Evolutionary conservation across 1,140 invertebrate species (phyloP), one percentile per base, ranked within the genome.

Genomic region (Planococcus citri): DNA sequence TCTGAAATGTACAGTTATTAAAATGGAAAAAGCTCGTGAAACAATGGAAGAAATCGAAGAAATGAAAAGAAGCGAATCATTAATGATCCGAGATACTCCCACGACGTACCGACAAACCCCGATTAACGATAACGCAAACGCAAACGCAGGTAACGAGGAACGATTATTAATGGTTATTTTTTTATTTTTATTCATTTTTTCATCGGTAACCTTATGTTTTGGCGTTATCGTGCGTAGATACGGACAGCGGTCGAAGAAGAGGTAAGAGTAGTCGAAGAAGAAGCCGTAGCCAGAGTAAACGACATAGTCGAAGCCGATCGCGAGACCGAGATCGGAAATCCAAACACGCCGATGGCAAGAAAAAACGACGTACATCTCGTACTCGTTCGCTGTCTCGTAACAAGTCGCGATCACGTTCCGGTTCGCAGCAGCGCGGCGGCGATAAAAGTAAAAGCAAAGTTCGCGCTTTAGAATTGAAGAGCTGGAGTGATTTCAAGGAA

Each of bases 31-130:
- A 57, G 74, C 74, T 14, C 70, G 72, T 71, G 72, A 74, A 57
- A 75, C 74, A 0, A 75, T 75, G 12, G 72, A 71, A 71, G 73
- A 75, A 72, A 75, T 75, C 20, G 74, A 75, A 71, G 74, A 75
- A 69, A 68, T 75, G 20, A 75, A 75, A 69, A 69, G 74, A 68
- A 70, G 64, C 27, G 71, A 71, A 27, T 1, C 69, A 8, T 22
- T 71, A 27, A 27, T 71, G 57, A 51, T 51, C n/a, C 4, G 41
- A n/a, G 41, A 51, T n/a, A 64, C 4, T 64, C 10, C 60, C 10
- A 24, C 24, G 60, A 2, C 24, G 1, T 64, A 64, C 17, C 60
- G 60, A 24, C 60, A 64, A 17, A 17, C 22, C 1, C 24, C 24
- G 17, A 24, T 64, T 4, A 27, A 27, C 25, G 60, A 64, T 4